Evolutionary conservation across 2,888 invertebrate species (phyloP), one percentile per base, ranked within the genome.

Genomic region (Nesidiocoris tenuis): DNA sequence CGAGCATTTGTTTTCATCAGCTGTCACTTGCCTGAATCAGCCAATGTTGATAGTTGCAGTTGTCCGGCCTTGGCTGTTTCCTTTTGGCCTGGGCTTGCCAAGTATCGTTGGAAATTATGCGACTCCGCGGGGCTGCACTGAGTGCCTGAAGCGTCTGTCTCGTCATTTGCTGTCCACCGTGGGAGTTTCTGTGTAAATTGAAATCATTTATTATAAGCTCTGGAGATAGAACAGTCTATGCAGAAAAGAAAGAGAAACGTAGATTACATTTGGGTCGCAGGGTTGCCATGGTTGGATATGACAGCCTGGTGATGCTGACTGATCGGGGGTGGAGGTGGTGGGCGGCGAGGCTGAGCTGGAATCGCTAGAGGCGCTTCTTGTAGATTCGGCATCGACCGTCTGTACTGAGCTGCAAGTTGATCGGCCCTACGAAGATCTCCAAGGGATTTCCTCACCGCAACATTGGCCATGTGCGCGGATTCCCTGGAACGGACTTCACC

Each of bases 1-100:
- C n/a, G n/a, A n/a, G n/a, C n/a, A n/a, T n/a, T n/a, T n/a, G n/a
- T n/a, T n/a, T n/a, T n/a, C 55, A 12, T 9, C 55, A 16, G 55
- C 16, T 12, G 12, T 55, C 12, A 55, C 12, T 55, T 55, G 12
- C 55, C 12, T 12, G 91, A 82, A 94, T 90, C n/a, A 96, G 86
- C 96, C 96, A 96, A 83, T 96, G 95, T 81, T 95, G 93, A 81
- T 91, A 91, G 82, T 89, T 90, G 80, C 88, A 90, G 2, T 81
- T 81, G 78, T 84, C 84, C 0, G 88, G 87, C 81, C 88, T 86
- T 2, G 85, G 84, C 39, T 78, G 78, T 64, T 84, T 86, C 75
- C 88, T 86, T 81, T 90, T 87, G 63, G 89, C 86, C 81, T 90
- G 91, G 61, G 89, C 86, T 82, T 90, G 91, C 89, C 93, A 92